Conservation (phyloP, 2,888 invertebrate species). For the Agonum fuliginosum region DNA sequence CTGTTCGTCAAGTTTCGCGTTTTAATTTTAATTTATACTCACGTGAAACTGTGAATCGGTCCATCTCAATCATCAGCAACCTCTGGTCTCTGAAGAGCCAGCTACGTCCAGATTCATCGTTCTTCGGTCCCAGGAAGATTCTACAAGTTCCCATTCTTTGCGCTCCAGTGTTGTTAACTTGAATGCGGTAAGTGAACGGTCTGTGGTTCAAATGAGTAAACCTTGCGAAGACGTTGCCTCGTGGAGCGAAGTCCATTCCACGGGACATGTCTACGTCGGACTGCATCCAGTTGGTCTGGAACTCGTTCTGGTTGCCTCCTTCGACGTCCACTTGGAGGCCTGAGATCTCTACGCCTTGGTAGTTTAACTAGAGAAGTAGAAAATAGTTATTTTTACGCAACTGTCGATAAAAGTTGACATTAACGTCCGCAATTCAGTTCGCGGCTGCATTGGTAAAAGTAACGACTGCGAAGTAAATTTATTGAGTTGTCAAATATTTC, state of each 20-base stretch:
- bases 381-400: slow-evolving; percentile 29
- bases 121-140: slow-evolving; percentile 79
- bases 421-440: too few species aligned
- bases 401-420: too few species aligned
- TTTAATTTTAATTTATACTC: slow-evolving; percentile 70
- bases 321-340: slow-evolving; percentile 74
- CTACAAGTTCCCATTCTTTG: slow-evolving; percentile 78
- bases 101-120: slow-evolving; percentile 78
- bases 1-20: slow-evolving; percentile 1
- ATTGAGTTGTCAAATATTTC: too few species aligned
- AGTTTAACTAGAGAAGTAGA: slow-evolving; percentile 74
- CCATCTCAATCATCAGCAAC: slow-evolving; percentile 81
- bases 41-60: slow-evolving; percentile 81
- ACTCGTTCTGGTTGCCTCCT: slow-evolving; percentile 74
- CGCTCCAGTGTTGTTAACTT: slow-evolving; percentile 76
- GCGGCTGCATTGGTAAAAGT: too few species aligned
- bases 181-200: slow-evolving; percentile 79
- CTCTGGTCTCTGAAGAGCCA: slow-evolving; percentile 80
- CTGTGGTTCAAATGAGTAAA: slow-evolving; percentile 85
- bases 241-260: slow-evolving; percentile 85
- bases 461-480: too few species aligned
- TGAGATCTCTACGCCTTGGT: slow-evolving; percentile 77
- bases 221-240: slow-evolving; percentile 81
- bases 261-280: slow-evolving; percentile 83
- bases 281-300: slow-evolving; percentile 84